phyloP scores from a whole-genome alignment of 2,113 vertebrate genomes.

The Lutjanus erythropterus region DNA sequence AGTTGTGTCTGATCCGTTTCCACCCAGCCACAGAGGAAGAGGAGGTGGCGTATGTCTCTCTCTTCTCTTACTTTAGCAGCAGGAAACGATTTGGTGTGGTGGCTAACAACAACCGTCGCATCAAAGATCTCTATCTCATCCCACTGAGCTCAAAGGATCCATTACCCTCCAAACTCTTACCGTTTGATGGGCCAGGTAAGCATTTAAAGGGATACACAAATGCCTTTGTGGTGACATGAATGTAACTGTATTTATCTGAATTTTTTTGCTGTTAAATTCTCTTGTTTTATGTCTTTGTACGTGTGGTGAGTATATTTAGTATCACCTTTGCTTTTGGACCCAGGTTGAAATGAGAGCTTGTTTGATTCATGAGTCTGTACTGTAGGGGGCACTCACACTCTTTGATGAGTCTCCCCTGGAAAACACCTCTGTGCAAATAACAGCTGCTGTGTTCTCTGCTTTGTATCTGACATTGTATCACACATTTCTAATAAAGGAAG shows the following conservation, averaged over 20 bases:
- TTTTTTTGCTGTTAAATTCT: slow-evolving; percentile 1
- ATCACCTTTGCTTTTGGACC: not conserved
- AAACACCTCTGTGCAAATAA: slow-evolving; percentile 44
- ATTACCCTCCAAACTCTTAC: slow-evolving; percentile 96
- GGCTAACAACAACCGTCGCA: slow-evolving; percentile 95
- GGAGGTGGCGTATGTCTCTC: slow-evolving; percentile 96
- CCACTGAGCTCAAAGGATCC: slow-evolving; percentile 95
- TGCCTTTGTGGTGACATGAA: not conserved
- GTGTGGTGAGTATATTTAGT: slow-evolving; percentile 50
- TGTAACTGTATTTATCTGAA: slow-evolving; percentile 11
- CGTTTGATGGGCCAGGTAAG: slow-evolving; percentile 99
- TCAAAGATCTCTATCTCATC: slow-evolving; percentile 99
- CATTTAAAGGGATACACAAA: slow-evolving; percentile 67
- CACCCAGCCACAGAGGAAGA: slow-evolving; percentile 98
- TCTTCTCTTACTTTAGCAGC: slow-evolving; percentile 99
- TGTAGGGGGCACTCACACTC: slow-evolving; percentile 64
- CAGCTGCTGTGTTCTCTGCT: slow-evolving; percentile 54
- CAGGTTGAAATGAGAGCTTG: slow-evolving; percentile 64
- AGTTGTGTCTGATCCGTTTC: slow-evolving; percentile 97
- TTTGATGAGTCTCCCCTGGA: slow-evolving; percentile 21
- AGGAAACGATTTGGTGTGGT: slow-evolving; percentile 96
- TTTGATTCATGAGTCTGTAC: slow-evolving; percentile 63
- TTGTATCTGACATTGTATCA: slow-evolving; percentile 74
- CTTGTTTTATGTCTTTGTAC: not conserved
- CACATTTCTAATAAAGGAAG: slow-evolving; percentile 78